Evolutionary conservation across 2,888 invertebrate genomes (phyloP).

Genomic region (Ashinkailepas kermadecensis): DNA sequence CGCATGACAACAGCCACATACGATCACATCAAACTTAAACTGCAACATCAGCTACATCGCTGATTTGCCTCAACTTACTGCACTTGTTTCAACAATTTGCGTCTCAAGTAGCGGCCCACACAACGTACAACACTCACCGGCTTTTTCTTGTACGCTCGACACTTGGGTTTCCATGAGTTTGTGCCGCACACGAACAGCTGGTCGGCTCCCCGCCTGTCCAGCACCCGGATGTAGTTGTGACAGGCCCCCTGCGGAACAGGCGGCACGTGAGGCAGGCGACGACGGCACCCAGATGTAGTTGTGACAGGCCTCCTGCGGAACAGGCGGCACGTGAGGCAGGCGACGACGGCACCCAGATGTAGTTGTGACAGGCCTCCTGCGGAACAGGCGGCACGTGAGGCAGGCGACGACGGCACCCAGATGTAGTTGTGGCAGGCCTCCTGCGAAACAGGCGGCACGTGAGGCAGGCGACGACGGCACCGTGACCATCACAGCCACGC

Average conservation of each 20-base stretch:
- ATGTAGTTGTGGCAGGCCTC: too few species aligned
- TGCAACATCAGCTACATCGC: too few species aligned
- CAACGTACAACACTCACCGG: neutral
- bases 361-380: too few species aligned
- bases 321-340: neutral
- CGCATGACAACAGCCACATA: too few species aligned
- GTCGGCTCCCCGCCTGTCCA: slow-evolving; percentile 62
- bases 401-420: too few species aligned
- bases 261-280: too few species aligned
- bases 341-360: neutral
- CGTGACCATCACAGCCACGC: too few species aligned
- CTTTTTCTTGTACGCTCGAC: slow-evolving; percentile 47
- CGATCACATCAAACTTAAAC: too few species aligned
- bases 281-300: slow-evolving; percentile 90
- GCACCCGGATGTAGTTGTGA: slow-evolving; percentile 91
- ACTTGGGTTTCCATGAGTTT: slow-evolving; percentile 85
- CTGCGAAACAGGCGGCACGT: neutral
- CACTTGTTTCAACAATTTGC: too few species aligned
- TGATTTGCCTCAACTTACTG: too few species aligned
- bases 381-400: neutral
- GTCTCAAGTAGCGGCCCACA: too few species aligned
- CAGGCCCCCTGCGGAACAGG: slow-evolving; percentile 61
- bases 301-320: slow-evolving; percentile 42
- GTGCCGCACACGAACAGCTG: slow-evolving; percentile 81
- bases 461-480: too few species aligned